These are phyloP conservation scores for Scaptomyza graminum DNA, from an alignment of 1,140 invertebrate genomes.

Conservation along the genomic window DNA sequence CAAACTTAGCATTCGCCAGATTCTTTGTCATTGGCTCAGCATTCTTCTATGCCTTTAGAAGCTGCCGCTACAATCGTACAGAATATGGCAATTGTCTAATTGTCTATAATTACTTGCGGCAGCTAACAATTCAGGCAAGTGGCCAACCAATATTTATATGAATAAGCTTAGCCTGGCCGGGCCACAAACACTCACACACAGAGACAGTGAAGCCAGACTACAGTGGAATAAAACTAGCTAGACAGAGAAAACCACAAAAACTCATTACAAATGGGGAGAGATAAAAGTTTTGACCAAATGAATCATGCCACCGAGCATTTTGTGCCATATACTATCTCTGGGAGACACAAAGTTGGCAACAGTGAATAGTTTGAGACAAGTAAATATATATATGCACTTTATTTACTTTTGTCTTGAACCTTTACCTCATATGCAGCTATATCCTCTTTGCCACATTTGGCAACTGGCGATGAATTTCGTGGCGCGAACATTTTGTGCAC, in stretches of 20 bases:
- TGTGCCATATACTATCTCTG: conserved; percentile 18
- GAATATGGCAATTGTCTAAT: conserved; percentile 42
- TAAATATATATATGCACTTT: background rate
- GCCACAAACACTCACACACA: background rate
- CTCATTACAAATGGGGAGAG: conserved; percentile 68
- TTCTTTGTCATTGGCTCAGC: conserved; percentile 44
- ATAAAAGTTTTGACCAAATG: conserved; percentile 68
- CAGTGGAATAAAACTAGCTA: conserved; percentile 22
- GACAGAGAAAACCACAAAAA: conserved; percentile 59
- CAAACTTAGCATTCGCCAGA: conserved; percentile 3
- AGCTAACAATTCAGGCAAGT: conserved; percentile 38
- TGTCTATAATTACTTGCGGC: conserved; percentile 60
- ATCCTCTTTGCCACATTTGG: conserved; percentile 81
- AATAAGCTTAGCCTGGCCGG: conserved; percentile 13
- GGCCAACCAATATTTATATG: conserved; percentile 43
- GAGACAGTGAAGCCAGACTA: conserved; percentile 1
- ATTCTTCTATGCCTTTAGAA: conserved; percentile 44
- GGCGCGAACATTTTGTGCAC: conserved; percentile 81
- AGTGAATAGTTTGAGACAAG: conserved; percentile 1
- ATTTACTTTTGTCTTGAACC: conserved; percentile 4
- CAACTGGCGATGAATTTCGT: conserved; percentile 81
- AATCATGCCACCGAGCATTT: conserved; percentile 52
- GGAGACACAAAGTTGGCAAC: conserved; percentile 20
- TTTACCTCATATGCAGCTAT: conserved; percentile 83
- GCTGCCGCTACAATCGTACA: conserved; percentile 27